Evolutionary conservation across 37 sponge, comb jelly and placozoan species (phyloP), one percentile per base, ranked within the genome.

Genomic region (Mnemiopsis leidyi): DNA sequence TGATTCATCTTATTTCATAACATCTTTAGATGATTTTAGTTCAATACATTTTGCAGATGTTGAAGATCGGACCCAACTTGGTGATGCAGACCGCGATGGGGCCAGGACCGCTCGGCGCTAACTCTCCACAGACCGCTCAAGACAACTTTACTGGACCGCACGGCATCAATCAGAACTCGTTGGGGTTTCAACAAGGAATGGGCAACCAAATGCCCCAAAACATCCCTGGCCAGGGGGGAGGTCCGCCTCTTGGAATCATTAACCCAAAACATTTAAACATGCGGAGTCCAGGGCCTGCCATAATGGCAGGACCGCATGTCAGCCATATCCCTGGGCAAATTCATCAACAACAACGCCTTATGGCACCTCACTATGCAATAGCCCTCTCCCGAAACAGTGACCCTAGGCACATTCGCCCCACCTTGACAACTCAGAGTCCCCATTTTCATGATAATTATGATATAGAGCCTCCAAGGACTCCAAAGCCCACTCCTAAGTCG

Each of bases 371-470:
- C 26, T 77, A 31, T 77, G 79, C 79, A 77, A 77, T 32, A 77
- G 79, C 79, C 79, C 32, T 34, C 32, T 77, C 79, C 79, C 32
- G 26, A 77, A 77, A 77, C 79, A 77, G 32, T 77, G 79, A 77
- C 79, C 79, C 79, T 77, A 77, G 79, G 79, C 32, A 31, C 35
- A 77, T 77, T 77, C 79, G 79, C 32, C 79, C 79, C 36, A 77
- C 79, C 79, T 32, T 77, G 79, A 38, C 90, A 1, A 23, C 90
- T 40, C 90, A 38, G 40, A 85, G 61, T 37, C 61, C 90, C 90
- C 90, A 85, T 85, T 85, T 85, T 85, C 90, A 85, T 40, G 61
- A 40, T 85, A 85, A 85, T 29, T 85, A 85, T 85, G 90, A 85
- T 2, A 85, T 85, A 85, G 90, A 85, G 90, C 90, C 90, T 23